Evolutionary conservation across 1,140 invertebrate species (phyloP).

Genomic region (Homarus americanus): DNA sequence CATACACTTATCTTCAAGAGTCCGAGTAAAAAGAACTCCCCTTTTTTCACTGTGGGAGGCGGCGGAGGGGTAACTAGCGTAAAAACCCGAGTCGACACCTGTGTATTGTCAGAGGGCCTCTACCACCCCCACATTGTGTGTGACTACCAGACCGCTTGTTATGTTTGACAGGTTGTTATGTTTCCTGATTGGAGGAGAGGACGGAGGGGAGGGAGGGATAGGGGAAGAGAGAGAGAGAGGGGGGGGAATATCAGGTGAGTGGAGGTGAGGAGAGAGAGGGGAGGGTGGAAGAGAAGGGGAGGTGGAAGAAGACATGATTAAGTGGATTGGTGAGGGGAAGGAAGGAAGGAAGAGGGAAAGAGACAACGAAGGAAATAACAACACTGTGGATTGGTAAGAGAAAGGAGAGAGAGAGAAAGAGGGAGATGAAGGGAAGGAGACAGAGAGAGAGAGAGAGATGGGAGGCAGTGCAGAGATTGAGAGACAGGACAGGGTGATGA

Average conservation of each 20-base stretch:
- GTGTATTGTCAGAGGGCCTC: conserved; percentile 25
- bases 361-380: too few relatives aligned
- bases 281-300: not conserved
- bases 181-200: conserved; percentile 29
- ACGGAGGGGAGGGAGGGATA: not conserved
- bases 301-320: not conserved
- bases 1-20: conserved; percentile 1
- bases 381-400: too few relatives aligned
- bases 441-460: not conserved
- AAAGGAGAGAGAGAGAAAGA: conserved; percentile 12
- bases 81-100: conserved; percentile 45
- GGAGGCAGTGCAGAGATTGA: too few relatives aligned
- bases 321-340: too few relatives aligned
- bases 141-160: conserved; percentile 39
- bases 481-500: not conserved
- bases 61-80: conserved; percentile 20
- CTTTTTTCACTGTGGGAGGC: not conserved
- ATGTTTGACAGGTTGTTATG: conserved; percentile 57
- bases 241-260: not conserved
- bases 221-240: not conserved
- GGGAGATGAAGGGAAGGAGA: not conserved
- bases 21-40: not conserved
- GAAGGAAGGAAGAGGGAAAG: not conserved
- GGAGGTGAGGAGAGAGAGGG: not conserved
- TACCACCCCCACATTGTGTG: conserved; percentile 13